Conservation (phyloP, 2,888 invertebrate genomes). For the Augochlorella aurata region DNA sequence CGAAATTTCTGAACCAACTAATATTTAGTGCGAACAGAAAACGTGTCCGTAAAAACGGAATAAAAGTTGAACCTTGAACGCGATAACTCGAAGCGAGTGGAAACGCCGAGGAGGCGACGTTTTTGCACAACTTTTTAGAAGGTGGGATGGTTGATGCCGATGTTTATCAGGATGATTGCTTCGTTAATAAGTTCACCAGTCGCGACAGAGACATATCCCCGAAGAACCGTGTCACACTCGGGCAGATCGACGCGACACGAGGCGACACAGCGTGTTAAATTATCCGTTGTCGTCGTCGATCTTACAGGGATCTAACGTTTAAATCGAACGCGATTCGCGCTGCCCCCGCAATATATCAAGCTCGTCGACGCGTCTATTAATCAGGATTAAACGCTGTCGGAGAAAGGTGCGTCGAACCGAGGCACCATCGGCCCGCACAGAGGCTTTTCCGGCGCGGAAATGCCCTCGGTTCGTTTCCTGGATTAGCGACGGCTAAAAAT, state of each 20-base stretch:
- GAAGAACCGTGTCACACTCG: neutral
- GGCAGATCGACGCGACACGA: too few species aligned
- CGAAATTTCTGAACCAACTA: too few species aligned
- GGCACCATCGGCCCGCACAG: neutral
- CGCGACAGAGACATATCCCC: too few species aligned
- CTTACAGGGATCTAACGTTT: neutral
- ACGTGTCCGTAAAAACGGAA: too few species aligned
- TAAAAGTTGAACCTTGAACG: too few species aligned
- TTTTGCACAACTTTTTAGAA: too few species aligned
- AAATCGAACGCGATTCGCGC: slow-evolving; percentile 1
- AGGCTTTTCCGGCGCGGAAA: neutral
- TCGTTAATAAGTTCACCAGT: too few species aligned
- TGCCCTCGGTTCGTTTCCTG: neutral
- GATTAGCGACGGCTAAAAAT: neutral
- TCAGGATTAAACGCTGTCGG: slow-evolving; percentile 2
- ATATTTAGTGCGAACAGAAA: too few species aligned
- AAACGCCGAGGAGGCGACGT: too few species aligned
- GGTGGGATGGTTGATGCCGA: too few species aligned
- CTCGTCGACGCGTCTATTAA: neutral
- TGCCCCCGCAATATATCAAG: neutral
- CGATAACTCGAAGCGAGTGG: too few species aligned
- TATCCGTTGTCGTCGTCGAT: slow-evolving; percentile 17
- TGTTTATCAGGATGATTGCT: too few species aligned
- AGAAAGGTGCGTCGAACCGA: neutral
- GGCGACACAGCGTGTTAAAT: slow-evolving; percentile 27